These are phyloP conservation scores for Leptinotarsa lineolata DNA, from an alignment of 1,140 invertebrate species.

Conservation along the genomic window DNA sequence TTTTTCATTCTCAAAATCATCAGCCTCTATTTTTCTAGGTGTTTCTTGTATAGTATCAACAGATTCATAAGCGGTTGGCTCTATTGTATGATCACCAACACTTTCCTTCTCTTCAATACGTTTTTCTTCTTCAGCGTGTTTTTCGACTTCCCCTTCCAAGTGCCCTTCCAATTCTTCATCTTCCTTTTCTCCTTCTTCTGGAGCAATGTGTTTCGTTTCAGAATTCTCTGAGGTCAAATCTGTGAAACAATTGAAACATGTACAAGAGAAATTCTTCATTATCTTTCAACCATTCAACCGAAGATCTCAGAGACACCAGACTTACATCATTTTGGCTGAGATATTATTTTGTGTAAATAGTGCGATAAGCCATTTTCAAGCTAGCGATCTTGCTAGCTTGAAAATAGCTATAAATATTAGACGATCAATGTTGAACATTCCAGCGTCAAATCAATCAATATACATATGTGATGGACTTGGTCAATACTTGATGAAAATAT, in stretches of 20 bases:
- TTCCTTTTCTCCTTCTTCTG: conserved; percentile 21
- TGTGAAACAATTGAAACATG: background rate
- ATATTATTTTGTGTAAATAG: too few species aligned
- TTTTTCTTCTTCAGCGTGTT: conserved; percentile 9
- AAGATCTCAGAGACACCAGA: too few species aligned
- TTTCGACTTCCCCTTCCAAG: conserved; percentile 26
- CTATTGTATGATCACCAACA: conserved; percentile 35
- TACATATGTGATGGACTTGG: too few species aligned
- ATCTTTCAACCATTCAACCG: too few species aligned
- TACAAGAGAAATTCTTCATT: too few species aligned
- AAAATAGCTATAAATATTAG: too few species aligned
- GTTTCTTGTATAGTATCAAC: conserved; percentile 36
- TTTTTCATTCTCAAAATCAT: conserved; percentile 34
- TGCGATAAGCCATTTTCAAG: too few species aligned
- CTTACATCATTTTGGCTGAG: too few species aligned
- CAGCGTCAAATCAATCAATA: too few species aligned
- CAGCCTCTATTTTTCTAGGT: conserved; percentile 25
- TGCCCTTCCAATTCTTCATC: conserved; percentile 27
- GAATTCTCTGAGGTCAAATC: background rate
- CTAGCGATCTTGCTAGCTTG: too few species aligned
- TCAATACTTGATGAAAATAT: too few species aligned
- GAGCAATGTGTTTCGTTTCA: background rate
- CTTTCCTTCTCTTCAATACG: conserved; percentile 29
- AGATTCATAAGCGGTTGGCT: conserved; percentile 30
- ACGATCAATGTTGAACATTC: too few species aligned